These are phyloP conservation scores for Chloropsis hardwickii DNA, from an alignment of 2,113 vertebrate genomes.

Conservation along the genomic window DNA sequence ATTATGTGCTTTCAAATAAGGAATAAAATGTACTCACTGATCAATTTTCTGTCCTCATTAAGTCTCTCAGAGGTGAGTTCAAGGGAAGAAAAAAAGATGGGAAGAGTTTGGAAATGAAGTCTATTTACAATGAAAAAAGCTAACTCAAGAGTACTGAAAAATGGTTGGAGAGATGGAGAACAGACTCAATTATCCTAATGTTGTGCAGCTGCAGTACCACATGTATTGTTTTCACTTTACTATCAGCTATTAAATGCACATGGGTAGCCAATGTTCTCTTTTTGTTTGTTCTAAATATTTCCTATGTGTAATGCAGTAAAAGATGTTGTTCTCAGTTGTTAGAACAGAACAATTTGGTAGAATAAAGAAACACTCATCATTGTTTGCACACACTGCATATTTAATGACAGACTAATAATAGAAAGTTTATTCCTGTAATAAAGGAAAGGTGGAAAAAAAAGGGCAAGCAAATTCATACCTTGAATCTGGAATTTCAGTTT, in stretches of 20 bases:
- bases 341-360: neutral
- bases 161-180: neutral
- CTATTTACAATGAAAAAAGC: neutral
- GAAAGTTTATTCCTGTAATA: neutral
- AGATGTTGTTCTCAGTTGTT: neutral
- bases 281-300: conserved; percentile 17
- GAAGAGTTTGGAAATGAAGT: conserved; percentile 7
- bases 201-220: neutral
- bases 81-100: neutral
- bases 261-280: neutral
- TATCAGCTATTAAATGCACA: neutral
- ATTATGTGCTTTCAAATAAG: conserved; percentile 17
- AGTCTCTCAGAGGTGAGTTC: conserved; percentile 38
- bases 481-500: neutral
- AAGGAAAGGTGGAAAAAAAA: neutral
- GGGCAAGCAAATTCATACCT: neutral
- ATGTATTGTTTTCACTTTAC: neutral
- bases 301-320: neutral
- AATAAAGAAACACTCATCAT: neutral
- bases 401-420: neutral
- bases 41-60: conserved; percentile 50
- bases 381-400: neutral
- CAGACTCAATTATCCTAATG: neutral
- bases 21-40: neutral
- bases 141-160: neutral